Evolutionary conservation across 2,888 invertebrate genomes (phyloP), one percentile per base, ranked within the genome.

Genomic region (Nipponacmea schrenckii): DNA sequence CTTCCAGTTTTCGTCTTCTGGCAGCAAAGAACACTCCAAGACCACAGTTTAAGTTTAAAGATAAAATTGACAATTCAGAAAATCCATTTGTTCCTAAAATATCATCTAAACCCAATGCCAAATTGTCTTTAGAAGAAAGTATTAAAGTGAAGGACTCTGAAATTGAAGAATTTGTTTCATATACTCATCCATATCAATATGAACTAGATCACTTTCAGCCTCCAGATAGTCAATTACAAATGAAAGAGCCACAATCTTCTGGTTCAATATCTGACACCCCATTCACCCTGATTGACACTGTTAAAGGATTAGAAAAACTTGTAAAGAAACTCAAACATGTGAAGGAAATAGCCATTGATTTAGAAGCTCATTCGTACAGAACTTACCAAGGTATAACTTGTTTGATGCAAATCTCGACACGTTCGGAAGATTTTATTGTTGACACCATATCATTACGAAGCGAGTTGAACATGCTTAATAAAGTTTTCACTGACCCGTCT

Each of bases 371-470:
- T 89, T 94, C 94, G 0, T 97, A 96, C 86, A 92, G 98, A 73
- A 93, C 94, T 0, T 99, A 94, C 88, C 94, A 94, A 91, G 99
- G 98, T 0, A 93, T 98, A 70, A 96, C 98, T 0, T 99, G 98
- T 87, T 91, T 99, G 2, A 93, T 99, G 89, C 98, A 99, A 91
- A 94, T 99, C 81, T 96, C 97, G 0, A 91, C 97, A 0, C 87
- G 91, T 67, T 90, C 91, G 20, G 90, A 91, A 2, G 98, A 99
- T 90, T 99, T 94, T 86, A 91, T 99, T 0, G 91, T 99, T 17
- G 99, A 99, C 87, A 93, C 97, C 0, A 89, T 99, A 7, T 91
- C 92, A 0, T 89, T 98, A n/a, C 91, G 98, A 69, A 93, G 94
- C 67, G 93, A 96, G 62, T 90, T 99, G 72, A 92, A 94, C 80